These are phyloP conservation scores for Symphodus melops DNA, from an alignment of 2,113 vertebrate genomes.

Conservation along the genomic window DNA sequence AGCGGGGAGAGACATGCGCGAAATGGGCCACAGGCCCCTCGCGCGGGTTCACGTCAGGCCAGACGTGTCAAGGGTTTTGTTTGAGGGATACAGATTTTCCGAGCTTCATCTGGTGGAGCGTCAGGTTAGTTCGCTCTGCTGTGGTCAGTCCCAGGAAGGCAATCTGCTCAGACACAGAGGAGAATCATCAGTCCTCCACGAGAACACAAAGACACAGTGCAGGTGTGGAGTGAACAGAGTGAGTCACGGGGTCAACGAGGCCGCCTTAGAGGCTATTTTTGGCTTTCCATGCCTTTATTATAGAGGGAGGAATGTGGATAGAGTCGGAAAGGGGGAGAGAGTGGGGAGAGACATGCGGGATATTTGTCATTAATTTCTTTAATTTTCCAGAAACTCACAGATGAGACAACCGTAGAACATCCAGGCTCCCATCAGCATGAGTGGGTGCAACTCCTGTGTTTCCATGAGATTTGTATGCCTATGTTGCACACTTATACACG, in stretches of 20 bases:
- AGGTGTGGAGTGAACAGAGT: too few species aligned
- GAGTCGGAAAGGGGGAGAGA: too few species aligned
- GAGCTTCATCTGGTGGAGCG: conserved; percentile 83
- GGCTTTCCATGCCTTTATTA: too few species aligned
- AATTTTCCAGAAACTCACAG: conserved; percentile 85
- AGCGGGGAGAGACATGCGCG: conserved; percentile 47
- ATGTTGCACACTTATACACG: too few species aligned
- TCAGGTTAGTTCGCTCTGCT: conserved; percentile 87
- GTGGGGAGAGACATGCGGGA: too few species aligned
- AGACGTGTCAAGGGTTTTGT: conserved; percentile 91
- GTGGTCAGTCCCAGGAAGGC: conserved; percentile 91
- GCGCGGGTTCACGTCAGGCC: too few species aligned
- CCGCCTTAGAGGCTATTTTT: too few species aligned
- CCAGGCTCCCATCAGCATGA: conserved; percentile 84
- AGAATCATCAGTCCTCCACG: neutral
- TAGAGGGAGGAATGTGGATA: too few species aligned
- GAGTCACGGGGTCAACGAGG: too few species aligned
- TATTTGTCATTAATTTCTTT: neutral
- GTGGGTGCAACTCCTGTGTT: too few species aligned
- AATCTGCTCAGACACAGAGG: conserved; percentile 79
- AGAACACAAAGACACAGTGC: neutral
- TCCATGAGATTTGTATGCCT: too few species aligned
- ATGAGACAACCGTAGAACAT: conserved; percentile 86
- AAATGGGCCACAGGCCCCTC: too few species aligned
- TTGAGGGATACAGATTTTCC: conserved; percentile 86